Evolutionary conservation across 2,888 invertebrate genomes (phyloP), one percentile per base, ranked within the genome.

Genomic region (Papilio elwesi): DNA sequence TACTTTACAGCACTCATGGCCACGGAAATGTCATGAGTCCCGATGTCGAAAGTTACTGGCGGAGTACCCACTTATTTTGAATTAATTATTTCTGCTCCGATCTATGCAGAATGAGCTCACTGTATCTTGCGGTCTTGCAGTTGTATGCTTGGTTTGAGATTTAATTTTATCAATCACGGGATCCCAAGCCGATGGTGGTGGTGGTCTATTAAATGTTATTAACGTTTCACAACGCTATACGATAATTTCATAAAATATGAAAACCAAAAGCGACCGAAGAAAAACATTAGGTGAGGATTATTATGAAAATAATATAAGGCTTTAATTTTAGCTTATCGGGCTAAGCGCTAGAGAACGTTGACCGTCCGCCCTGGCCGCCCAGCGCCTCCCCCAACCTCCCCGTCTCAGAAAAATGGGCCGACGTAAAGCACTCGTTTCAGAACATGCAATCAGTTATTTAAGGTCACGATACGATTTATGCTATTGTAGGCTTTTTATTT

Each of bases 371-470:
- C 82, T 82, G 82, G 83, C 87, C 86, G 82, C 78, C 78, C 43
- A 43, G 6, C 43, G 43, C 43, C 43, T 0, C 8, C 43, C 43
- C 43, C 4, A 0, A 0, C 4, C 80, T 79, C 76, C 80, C 78
- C 71, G 77, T 78, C 80, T 74, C 78, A 78, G 80, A 84, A 85
- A 85, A 83, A 83, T 82, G 79, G 81, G 76, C 82, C 80, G 79
- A 81, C 80, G 82, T 83, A 86, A 82, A 81, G 74, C 77, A 78
- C 78, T 62, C 77, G 80, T 79, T 83, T 78, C 73, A 77, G 75
- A 83, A 84, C 88, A 88, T 88, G 88, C 86, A 81, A 87, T 79
- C 83, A 81, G 81, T 84, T 84, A 83, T 85, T 87, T 83, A 77
- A 82, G 81, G 82, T 82, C 80, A 79, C 77, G 77, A 79, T 79